Conservation (phyloP, 2,113 vertebrate genomes). For the Haliaeetus leucogaster region DNA sequence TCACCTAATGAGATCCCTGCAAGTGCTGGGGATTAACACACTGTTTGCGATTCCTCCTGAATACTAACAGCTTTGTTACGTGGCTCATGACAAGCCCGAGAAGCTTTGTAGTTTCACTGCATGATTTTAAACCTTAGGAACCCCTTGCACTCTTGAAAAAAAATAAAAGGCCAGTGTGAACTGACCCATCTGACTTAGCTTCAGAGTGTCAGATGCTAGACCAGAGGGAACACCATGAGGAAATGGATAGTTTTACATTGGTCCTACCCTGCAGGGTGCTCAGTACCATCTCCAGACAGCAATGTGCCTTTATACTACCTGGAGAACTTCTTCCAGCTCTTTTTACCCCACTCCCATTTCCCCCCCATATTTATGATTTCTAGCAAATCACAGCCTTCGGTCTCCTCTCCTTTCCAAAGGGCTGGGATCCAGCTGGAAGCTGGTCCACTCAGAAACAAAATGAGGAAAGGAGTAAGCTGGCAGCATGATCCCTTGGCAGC, state of each 20-base stretch:
- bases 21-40: constrained; percentile 5
- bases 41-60: background rate
- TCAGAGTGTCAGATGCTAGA: background rate
- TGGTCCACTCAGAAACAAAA: constrained; percentile 20
- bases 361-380: background rate
- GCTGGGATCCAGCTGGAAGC: constrained; percentile 34
- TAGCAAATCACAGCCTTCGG: background rate
- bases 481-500: background rate
- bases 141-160: background rate
- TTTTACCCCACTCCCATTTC: background rate
- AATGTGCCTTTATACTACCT: background rate
- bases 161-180: background rate
- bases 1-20: background rate
- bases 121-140: background rate
- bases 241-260: background rate
- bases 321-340: background rate
- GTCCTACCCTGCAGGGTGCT: background rate
- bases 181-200: background rate
- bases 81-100: background rate
- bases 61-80: constrained; percentile 26
- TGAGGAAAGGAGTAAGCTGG: background rate
- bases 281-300: background rate
- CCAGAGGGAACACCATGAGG: background rate
- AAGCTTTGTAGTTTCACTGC: background rate
- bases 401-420: background rate